Evolutionary conservation across 2,113 vertebrate genomes (phyloP).

Genomic region (Struthidea cinerea): DNA sequence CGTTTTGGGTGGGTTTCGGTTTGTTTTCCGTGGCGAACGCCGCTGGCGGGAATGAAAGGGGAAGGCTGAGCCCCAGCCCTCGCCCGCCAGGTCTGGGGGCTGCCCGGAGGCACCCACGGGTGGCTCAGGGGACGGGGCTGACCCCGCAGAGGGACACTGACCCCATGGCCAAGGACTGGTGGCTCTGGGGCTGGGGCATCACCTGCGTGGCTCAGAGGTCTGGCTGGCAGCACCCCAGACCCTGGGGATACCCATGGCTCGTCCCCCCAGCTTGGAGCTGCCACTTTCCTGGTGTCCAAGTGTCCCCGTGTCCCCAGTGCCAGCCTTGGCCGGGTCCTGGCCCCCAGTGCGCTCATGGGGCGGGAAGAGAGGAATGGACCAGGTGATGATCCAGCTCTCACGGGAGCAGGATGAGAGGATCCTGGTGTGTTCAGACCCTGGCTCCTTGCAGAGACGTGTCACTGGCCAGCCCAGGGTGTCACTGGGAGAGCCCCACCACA

Average conservation of each 20-base stretch:
- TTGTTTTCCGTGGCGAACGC: not conserved
- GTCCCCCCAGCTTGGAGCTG: too few species aligned
- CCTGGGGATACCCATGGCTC: fast-evolving
- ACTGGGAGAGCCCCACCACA: fast-evolving
- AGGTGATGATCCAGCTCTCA: not conserved
- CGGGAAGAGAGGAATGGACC: fast-evolving
- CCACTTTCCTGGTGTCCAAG: fast-evolving
- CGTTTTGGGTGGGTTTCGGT: conserved; percentile 37
- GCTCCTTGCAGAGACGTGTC: fast-evolving
- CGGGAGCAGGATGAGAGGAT: fast-evolving
- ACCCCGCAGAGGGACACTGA: fast-evolving
- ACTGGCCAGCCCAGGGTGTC: not conserved
- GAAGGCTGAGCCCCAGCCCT: not conserved
- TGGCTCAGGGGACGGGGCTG: not conserved
- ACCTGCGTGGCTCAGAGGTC: fast-evolving
- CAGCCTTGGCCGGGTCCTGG: fast-evolving
- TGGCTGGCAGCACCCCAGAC: fast-evolving
- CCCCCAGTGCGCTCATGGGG: fast-evolving
- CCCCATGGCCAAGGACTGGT: fast-evolving
- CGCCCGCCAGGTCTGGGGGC: not conserved
- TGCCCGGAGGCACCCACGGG: not conserved
- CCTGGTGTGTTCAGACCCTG: fast-evolving
- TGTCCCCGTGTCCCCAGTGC: not conserved
- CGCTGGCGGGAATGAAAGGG: not conserved
- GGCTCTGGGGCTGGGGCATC: not conserved